These are phyloP conservation scores for Drosophila mauritiana DNA, from an alignment of 1,140 invertebrate species.

Conservation along the genomic window DNA sequence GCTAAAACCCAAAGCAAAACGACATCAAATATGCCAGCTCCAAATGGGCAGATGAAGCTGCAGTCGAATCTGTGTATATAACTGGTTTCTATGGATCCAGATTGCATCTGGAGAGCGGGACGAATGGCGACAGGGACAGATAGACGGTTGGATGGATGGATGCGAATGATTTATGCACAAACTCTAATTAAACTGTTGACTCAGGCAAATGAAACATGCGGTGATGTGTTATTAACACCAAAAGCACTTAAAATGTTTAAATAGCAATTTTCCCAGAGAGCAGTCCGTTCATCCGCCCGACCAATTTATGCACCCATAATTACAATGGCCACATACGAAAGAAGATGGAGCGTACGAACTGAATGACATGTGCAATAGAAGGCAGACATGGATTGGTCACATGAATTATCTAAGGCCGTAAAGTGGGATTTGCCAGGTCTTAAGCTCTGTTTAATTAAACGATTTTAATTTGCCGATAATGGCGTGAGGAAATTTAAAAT, in stretches of 20 bases:
- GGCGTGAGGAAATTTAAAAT: slow-evolving; percentile 37
- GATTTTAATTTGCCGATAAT: slow-evolving; percentile 59
- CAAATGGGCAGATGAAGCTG: slow-evolving; percentile 37
- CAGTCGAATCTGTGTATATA: slow-evolving; percentile 19
- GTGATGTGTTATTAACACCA: slow-evolving; percentile 74
- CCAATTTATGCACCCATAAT: slow-evolving; percentile 57
- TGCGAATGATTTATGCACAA: slow-evolving; percentile 71
- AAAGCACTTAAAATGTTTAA: slow-evolving; percentile 78
- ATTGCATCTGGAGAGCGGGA: slow-evolving; percentile 17
- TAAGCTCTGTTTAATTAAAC: slow-evolving; percentile 55
- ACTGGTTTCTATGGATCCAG: slow-evolving; percentile 19
- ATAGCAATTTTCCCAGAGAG: slow-evolving; percentile 58
- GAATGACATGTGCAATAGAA: slow-evolving; percentile 56
- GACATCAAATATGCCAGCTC: slow-evolving; percentile 49
- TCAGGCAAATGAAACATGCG: slow-evolving; percentile 75
- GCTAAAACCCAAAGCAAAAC: slow-evolving; percentile 42
- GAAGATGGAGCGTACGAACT: not conserved
- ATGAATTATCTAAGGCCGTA: slow-evolving; percentile 36
- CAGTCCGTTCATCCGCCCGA: slow-evolving; percentile 8
- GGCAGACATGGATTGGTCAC: not conserved
- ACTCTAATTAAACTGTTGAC: slow-evolving; percentile 77
- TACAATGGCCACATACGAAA: slow-evolving; percentile 42
- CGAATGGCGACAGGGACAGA: slow-evolving; percentile 12
- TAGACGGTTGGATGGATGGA: slow-evolving; percentile 31
- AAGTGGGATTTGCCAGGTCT: slow-evolving; percentile 13